Evolutionary conservation across 2,888 invertebrate species (phyloP).

Genomic region (Ectemnius lituratus): DNA sequence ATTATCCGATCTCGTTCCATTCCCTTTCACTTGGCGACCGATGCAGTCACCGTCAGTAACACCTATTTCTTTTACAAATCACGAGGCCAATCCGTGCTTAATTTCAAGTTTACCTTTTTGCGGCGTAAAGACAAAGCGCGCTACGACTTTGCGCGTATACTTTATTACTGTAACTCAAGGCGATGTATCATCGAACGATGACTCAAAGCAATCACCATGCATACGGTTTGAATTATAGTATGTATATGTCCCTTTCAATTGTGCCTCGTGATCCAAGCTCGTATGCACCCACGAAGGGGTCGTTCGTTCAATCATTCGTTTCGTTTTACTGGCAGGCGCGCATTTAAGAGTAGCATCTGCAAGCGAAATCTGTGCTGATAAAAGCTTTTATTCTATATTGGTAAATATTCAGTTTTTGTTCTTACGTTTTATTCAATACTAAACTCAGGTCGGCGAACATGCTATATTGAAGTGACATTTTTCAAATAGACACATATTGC

Average conservation of each 20-base stretch:
- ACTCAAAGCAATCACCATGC: conserved; percentile 41
- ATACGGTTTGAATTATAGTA: neutral
- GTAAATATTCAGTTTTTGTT: no score
- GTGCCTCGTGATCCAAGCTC: conserved; percentile 20
- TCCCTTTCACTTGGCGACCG: conserved; percentile 1
- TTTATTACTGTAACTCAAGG: conserved; percentile 25
- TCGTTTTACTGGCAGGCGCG: conserved; percentile 29
- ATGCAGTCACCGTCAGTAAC: neutral
- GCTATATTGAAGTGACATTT: no score
- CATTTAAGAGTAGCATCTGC: conserved; percentile 27
- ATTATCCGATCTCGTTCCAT: neutral
- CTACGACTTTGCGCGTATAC: neutral
- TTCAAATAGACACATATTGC: conserved; percentile 11
- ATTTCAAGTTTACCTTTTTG: no score
- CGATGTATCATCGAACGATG: conserved; percentile 33
- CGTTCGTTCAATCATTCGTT: conserved; percentile 17
- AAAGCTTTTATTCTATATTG: no score
- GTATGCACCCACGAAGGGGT: conserved; percentile 28
- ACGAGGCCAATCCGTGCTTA: no score
- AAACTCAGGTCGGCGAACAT: no score
- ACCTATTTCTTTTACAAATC: neutral
- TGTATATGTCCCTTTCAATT: conserved; percentile 3
- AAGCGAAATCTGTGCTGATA: conserved; percentile 40
- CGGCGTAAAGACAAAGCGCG: no score
- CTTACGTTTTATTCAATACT: no score